These are phyloP conservation scores for Peromyscus attwateri DNA, from an alignment of 2,797 vertebrate genomes.

Conservation along the genomic window DNA sequence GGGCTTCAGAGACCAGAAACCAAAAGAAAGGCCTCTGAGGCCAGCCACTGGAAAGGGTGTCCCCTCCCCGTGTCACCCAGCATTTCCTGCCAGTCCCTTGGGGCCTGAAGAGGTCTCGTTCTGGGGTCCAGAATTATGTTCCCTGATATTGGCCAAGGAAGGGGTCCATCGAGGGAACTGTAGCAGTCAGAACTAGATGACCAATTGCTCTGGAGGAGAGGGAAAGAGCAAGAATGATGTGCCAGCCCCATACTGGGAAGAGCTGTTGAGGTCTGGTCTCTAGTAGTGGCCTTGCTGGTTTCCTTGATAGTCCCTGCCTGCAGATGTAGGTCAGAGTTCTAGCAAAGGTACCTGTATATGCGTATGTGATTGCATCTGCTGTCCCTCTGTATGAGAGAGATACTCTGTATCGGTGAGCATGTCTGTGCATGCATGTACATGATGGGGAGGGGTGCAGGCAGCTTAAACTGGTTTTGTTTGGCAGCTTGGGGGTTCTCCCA, in stretches of 20 bases:
- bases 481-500: not conserved
- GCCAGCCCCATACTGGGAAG: fast-evolving
- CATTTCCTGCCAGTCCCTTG: not conserved
- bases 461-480: not conserved
- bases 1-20: not conserved
- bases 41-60: fast-evolving
- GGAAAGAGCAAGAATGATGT: not conserved
- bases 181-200: fast-evolving
- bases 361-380: not conserved
- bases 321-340: not conserved
- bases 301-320: not conserved
- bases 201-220: not conserved
- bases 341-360: not conserved
- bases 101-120: not conserved
- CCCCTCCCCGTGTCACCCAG: not conserved
- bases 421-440: too few species aligned
- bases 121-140: not conserved
- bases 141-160: not conserved
- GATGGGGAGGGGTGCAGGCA: not conserved
- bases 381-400: not conserved
- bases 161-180: fast-evolving
- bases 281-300: not conserved
- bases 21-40: conserved; percentile 45
- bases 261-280: not conserved
- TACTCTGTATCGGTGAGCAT: not conserved